These are phyloP conservation scores for Ellobius talpinus DNA, from an alignment of 2,113 vertebrate genomes.

Conservation along the genomic window DNA sequence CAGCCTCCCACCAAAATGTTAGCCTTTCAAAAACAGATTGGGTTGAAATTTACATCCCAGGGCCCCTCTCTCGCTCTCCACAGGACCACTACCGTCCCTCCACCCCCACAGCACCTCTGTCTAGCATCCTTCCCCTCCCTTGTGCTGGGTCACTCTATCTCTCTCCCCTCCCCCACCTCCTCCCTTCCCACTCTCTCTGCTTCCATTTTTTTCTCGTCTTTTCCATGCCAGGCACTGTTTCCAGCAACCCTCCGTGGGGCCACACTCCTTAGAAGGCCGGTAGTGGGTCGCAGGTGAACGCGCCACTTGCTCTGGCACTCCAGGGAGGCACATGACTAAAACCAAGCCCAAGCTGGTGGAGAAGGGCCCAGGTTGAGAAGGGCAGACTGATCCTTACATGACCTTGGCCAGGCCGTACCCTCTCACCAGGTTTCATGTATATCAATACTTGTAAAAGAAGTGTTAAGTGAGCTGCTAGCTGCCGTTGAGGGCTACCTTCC, in stretches of 20 bases:
- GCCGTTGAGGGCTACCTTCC: not conserved
- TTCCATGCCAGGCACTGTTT: not conserved
- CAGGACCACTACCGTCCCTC: not conserved
- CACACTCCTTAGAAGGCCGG: not conserved
- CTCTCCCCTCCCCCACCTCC: not conserved
- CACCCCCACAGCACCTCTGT: not conserved
- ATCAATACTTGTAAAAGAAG: not conserved
- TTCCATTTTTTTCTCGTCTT: not conserved
- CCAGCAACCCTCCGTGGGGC: not conserved
- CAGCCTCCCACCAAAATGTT: constrained; percentile 42
- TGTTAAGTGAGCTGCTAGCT: not conserved
- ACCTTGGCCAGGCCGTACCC: not conserved
- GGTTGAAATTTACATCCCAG: constrained; percentile 21
- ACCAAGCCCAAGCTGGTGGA: too few relatives aligned
- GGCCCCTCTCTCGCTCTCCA: not conserved
- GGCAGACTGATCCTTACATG: not conserved
- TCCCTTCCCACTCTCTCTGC: too few relatives aligned
- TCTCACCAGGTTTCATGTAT: not conserved
- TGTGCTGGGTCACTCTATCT: not conserved
- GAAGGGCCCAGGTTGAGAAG: not conserved
- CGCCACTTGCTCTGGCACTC: not conserved
- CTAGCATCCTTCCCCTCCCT: not conserved
- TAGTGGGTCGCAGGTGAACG: not conserved
- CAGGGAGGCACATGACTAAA: too few relatives aligned
- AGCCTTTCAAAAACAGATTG: constrained; percentile 57